Conservation (phyloP, 2,113 vertebrate genomes). For the Ophiodon elongatus region DNA sequence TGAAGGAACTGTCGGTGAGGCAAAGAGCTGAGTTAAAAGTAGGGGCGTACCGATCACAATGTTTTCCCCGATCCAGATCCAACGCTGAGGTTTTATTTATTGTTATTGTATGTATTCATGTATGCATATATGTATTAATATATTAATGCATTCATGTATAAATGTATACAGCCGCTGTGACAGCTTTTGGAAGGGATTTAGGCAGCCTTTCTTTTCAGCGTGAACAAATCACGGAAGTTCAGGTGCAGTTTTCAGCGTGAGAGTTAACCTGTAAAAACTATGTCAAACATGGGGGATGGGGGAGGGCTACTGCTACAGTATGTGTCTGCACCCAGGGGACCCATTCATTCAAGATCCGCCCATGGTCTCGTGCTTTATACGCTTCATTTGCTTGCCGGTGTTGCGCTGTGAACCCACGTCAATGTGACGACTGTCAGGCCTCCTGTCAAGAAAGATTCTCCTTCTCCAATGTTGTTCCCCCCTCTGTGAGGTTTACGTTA, state of each 20-base stretch:
- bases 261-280: background rate
- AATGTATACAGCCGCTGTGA: background rate
- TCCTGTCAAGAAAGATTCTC: background rate
- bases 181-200: background rate
- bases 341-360: background rate
- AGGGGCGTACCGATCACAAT: background rate
- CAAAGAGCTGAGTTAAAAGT: background rate
- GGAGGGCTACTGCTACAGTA: background rate
- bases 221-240: background rate
- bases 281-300: background rate
- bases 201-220: background rate
- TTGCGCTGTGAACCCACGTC: background rate
- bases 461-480: background rate
- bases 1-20: slow-evolving; percentile 6
- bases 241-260: background rate
- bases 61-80: background rate
- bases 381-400: background rate
- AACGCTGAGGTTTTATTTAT: background rate
- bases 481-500: background rate
- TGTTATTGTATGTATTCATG: background rate
- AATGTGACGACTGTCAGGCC: background rate
- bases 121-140: background rate
- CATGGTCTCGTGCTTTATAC: no score
- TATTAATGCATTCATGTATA: background rate
- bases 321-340: background rate